Base-by-base conservation (phyloP, 2,888 invertebrate genomes). In the Rambutsinella grinnellia region DNA sequence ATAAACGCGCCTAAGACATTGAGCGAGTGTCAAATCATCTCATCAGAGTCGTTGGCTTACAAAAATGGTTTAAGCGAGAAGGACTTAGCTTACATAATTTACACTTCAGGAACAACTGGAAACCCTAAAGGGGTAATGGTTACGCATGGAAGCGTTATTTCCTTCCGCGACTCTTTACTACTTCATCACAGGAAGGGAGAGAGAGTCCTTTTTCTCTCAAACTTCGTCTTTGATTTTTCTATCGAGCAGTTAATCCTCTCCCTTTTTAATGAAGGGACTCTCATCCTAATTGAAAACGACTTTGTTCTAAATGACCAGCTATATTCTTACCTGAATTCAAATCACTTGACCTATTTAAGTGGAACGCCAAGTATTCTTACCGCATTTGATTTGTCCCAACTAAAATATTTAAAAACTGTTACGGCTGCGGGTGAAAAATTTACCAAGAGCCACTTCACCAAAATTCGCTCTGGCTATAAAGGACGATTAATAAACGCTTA, bases 21-120 rank as follows among this genome's bases (percentile, higher is more conserved):
- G n/a, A n/a, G n/a, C n/a, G n/a, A n/a, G n/a, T n/a, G n/a, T n/a
- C n/a, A n/a, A n/a, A n/a, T n/a, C n/a, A n/a, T 46, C 15, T 46
- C 10, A 46, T 13, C 15, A 10, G 46, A 15, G 15, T 10, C 46
- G 15, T n/a, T n/a, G n/a, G n/a, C n/a, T n/a, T n/a, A n/a, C n/a
- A n/a, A n/a, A n/a, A n/a, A n/a, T 23, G 21, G 58, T 21, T 8
- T 5, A 15, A 54, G 27, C 6, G 23, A 13, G 5, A 21, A 36
- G 13, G 49, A 58, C n/a, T 15, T 58, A n/a, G 66, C 60, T 24
- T 74, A 74, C 60, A 36, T 74, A 13, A 56, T 76, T 21, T 76
- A 70, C 54, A 76, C 76, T 21, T 76, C 76, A 3, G 76, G 76
- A 2, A 54, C 76, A 8, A 65, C 76, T 0, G 76, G 76, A 5